phyloP scores from a whole-genome alignment of 1,140 invertebrate species.

The Littorina saxatilis region DNA sequence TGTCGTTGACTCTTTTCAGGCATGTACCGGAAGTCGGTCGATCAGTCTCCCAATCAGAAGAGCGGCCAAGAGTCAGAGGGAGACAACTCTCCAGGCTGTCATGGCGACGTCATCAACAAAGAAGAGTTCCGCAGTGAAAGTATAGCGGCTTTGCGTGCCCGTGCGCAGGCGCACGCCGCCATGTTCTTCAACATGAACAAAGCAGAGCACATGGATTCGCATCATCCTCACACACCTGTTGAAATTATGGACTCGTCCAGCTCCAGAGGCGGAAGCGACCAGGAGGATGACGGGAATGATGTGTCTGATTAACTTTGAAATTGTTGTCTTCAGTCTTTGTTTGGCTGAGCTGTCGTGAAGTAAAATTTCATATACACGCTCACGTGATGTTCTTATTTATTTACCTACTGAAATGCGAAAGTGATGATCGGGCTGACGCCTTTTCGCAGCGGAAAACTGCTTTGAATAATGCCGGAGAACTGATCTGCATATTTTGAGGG shows the following conservation, averaged over 20 bases:
- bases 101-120: constrained; percentile 32
- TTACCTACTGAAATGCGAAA: too few relatives aligned
- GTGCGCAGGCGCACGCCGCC: constrained; percentile 94
- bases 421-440: too few relatives aligned
- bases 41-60: constrained; percentile 87
- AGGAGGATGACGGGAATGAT: neutral
- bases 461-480: too few relatives aligned
- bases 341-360: too few relatives aligned
- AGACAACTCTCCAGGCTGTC: constrained; percentile 33
- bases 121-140: constrained; percentile 78
- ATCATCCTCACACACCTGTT: neutral
- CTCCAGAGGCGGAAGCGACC: neutral
- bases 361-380: too few relatives aligned
- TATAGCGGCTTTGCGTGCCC: constrained; percentile 93
- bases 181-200: constrained; percentile 35
- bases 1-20: constrained; percentile 79
- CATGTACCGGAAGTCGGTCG: constrained; percentile 98
- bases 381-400: too few relatives aligned
- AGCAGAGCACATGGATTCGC: too few relatives aligned
- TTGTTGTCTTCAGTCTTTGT: too few relatives aligned
- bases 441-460: too few relatives aligned
- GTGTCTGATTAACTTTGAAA: too few relatives aligned
- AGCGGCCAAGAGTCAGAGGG: constrained; percentile 49
- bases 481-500: too few relatives aligned
- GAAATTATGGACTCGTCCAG: constrained; percentile 20